Evolutionary conservation across 2,797 vertebrate species (phyloP), one percentile per base, ranked within the genome.

Genomic region (Smutsia gigantea): DNA sequence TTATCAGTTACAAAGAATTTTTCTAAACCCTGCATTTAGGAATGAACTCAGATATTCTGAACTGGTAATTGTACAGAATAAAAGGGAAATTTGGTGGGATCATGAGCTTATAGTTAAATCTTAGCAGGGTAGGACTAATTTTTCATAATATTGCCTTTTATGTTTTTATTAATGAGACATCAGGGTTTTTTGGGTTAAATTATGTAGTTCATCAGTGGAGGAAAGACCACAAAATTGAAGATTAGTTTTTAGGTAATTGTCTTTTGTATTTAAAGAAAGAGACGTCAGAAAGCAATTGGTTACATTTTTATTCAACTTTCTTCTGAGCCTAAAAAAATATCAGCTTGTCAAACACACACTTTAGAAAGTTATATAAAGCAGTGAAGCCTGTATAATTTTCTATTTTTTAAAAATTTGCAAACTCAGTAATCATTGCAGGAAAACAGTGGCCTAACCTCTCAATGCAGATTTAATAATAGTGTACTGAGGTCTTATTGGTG

Each of bases 111-210:
- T 7, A 71, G 86, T 79, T 97, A 89, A 94, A 78, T 86, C 96
- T 72, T 59, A 97, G 72, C 64, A 97, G 79, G 84, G 91, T 93
- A 94, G 72, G 82, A 78, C 68, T 97, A 87, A 96, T 97, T 98
- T 97, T 96, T 92, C 78, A 77, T 92, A 92, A 96, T 97, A 95
- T 96, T 98, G 64, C 81, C 61, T 97, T 97, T 98, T 87, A 55
- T 96, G 75, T 87, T 97, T 96, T 97, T 97, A 77, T 97, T 98
- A 97, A 97, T 93, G 59, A 97, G 95, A 13, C 53, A 90, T 95
- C 96, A 97, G 94, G 94, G 23, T 95, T 97, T 97, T 97, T 83
- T 92, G 59, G 98, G 64, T 88, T 31, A 2, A 93, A 95, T 97
- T 95, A 97, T 87, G 71, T 95, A 66, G 57, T 95, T 98, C 31